These are phyloP conservation scores for Chondrosia reniformis DNA, from an alignment of 37 sponge, comb jelly and placozoan genomes.

Conservation along the genomic window DNA sequence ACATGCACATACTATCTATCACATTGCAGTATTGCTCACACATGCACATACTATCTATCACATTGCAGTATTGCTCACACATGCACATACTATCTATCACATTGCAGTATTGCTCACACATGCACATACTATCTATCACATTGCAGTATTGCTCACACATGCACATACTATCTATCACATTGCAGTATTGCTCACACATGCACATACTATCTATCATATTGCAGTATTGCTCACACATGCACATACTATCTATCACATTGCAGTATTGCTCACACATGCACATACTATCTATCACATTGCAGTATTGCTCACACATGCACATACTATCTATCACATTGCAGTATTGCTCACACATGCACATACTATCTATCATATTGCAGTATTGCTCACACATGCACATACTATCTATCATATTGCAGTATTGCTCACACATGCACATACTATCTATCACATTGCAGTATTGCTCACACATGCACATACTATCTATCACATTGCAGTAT, in stretches of 20 bases:
- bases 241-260: not conserved
- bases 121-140: constrained; percentile 39
- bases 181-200: not conserved
- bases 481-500: not conserved
- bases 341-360: not conserved
- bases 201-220: not conserved
- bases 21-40: not conserved
- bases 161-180: not conserved
- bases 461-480: not conserved
- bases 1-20: not conserved
- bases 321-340: not conserved
- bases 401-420: not conserved
- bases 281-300: constrained; percentile 48
- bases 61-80: not conserved
- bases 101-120: not conserved
- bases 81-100: not conserved
- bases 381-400: not conserved
- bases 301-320: not conserved
- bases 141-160: no score
- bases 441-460: constrained; percentile 48
- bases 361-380: not conserved
- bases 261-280: not conserved
- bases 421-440: not conserved
- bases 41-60: not conserved
- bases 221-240: not conserved